phyloP scores from a whole-genome alignment of 35 echinoderm and acorn worm genomes.

The Strongylocentrotus purpuratus region DNA sequence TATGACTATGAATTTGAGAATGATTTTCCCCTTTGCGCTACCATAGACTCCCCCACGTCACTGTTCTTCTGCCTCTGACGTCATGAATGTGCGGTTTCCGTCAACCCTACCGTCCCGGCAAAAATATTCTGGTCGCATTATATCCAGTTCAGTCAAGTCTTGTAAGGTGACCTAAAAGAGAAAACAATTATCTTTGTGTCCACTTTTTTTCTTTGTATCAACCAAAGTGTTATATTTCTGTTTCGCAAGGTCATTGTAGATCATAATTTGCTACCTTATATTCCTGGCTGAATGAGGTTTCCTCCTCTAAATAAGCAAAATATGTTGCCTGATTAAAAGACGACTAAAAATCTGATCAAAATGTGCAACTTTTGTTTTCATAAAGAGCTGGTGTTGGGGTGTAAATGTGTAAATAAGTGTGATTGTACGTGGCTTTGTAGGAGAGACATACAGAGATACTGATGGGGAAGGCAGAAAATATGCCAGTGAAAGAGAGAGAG shows the following conservation, averaged over 20 bases:
- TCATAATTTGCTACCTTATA: neutral
- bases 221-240: neutral
- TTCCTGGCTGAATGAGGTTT: neutral
- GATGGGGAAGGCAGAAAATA: too few relatives aligned
- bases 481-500: too few relatives aligned
- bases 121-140: constrained; percentile 47
- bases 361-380: too few relatives aligned
- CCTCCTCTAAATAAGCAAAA: too few relatives aligned
- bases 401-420: too few relatives aligned
- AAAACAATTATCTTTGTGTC: neutral
- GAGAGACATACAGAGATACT: too few relatives aligned
- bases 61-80: constrained; percentile 39
- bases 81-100: constrained; percentile 30
- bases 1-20: neutral
- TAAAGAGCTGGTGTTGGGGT: too few relatives aligned
- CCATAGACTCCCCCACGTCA: constrained; percentile 33
- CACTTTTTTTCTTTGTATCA: neutral
- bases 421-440: too few relatives aligned
- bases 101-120: constrained; percentile 31
- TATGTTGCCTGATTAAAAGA: too few relatives aligned
- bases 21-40: constrained; percentile 8
- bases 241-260: neutral
- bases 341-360: too few relatives aligned
- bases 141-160: constrained; percentile 32
- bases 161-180: constrained; percentile 31